Evolutionary conservation across 2,797 vertebrate species (phyloP).

Genomic region (Chelmon rostratus): DNA sequence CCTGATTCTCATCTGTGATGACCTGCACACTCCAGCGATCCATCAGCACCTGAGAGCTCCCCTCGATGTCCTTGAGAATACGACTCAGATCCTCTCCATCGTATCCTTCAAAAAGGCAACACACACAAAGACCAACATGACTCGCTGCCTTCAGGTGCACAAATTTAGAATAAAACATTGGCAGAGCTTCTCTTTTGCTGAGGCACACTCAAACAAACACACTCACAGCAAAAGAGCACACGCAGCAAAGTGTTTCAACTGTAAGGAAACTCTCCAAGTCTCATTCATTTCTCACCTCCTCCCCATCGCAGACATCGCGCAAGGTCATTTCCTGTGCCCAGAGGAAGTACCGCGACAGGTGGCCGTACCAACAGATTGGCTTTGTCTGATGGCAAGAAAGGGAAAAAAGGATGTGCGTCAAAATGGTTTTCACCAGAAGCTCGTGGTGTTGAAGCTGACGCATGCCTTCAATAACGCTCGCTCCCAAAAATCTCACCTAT

Average conservation of each 20-base stretch:
- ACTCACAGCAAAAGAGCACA: not conserved
- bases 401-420: slow-evolving; percentile 8
- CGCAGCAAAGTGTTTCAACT: not conserved
- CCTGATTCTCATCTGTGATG: slow-evolving; percentile 85
- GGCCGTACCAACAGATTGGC: slow-evolving; percentile 86
- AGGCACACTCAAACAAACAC: not conserved
- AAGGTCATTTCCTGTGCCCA: slow-evolving; percentile 96
- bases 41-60: slow-evolving; percentile 86
- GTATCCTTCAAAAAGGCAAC: slow-evolving; percentile 84
- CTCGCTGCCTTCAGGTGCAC: not conserved
- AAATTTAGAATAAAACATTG: not conserved
- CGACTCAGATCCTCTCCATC: slow-evolving; percentile 90
- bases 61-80: slow-evolving; percentile 92
- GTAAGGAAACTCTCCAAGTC: not conserved
- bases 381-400: slow-evolving; percentile 85
- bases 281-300: slow-evolving; percentile 87
- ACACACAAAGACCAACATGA: not conserved
- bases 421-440: not conserved
- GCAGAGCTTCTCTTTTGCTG: not conserved
- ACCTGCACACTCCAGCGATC: slow-evolving; percentile 95
- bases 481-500: slow-evolving; percentile 86
- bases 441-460: not conserved
- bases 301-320: slow-evolving; percentile 96
- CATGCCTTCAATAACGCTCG: not conserved
- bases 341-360: slow-evolving; percentile 93